A percentile compares a stretch with the other conserved stretches of the same genome.
phyloP scores from a whole-genome alignment of 92 coral and sea anemone species.

The Phenganax stokvisi region DNA sequence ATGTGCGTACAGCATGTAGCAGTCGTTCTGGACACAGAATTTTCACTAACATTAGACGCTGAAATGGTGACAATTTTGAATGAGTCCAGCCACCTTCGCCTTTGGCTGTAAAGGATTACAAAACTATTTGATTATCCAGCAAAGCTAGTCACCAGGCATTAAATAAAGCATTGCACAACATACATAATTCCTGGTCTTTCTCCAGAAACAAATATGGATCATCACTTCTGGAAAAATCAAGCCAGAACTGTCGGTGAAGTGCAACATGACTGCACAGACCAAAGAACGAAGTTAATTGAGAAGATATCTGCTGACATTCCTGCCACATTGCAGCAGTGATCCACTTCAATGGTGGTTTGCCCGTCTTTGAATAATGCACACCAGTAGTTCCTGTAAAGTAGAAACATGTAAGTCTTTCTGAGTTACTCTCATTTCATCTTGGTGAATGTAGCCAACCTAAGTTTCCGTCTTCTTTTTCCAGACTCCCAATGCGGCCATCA shows the following conservation, averaged over 20 bases:
- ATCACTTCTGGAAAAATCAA: slow-evolving; percentile 55
- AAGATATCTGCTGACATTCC: slow-evolving; percentile 75
- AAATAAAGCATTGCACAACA: background rate
- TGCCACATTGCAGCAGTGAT: slow-evolving; percentile 82
- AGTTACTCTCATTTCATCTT: background rate
- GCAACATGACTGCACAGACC: slow-evolving; percentile 82
- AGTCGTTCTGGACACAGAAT: slow-evolving; percentile 83
- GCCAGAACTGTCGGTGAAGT: slow-evolving; percentile 70
- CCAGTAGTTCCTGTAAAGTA: slow-evolving; percentile 60
- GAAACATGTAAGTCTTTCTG: no score
- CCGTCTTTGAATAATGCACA: slow-evolving; percentile 58
- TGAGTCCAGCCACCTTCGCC: slow-evolving; percentile 57
- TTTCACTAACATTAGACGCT: slow-evolving; percentile 75
- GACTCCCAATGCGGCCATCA: slow-evolving; percentile 54
- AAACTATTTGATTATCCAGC: background rate
- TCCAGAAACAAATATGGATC: slow-evolving; percentile 61
- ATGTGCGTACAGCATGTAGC: slow-evolving; percentile 67
- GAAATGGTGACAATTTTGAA: slow-evolving; percentile 61
- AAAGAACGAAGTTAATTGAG: slow-evolving; percentile 60
- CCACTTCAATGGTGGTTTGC: slow-evolving; percentile 86
- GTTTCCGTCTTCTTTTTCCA: slow-evolving; percentile 47
- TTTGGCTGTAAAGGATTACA: background rate
- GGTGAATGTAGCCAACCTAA: background rate
- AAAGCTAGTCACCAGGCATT: background rate
- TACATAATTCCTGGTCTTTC: slow-evolving; percentile 18